These are phyloP conservation scores for Oedothorax gibbosus DNA, from an alignment of 1,140 invertebrate species.

Conservation along the genomic window DNA sequence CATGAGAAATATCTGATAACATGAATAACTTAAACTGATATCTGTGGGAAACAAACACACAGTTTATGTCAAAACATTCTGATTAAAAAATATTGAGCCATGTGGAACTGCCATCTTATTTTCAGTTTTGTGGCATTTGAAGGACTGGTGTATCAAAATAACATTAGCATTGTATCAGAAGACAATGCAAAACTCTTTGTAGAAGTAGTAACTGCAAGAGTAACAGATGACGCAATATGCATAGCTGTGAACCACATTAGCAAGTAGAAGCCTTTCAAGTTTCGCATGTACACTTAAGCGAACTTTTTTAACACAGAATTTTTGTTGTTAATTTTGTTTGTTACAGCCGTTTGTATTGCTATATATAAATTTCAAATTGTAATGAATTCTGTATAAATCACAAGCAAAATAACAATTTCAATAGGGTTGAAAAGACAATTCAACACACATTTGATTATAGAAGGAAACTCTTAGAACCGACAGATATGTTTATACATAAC, in stretches of 20 bases:
- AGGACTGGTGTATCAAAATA: constrained; percentile 48
- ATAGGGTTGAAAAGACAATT: too few species aligned
- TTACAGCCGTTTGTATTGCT: too few species aligned
- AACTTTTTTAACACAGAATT: too few species aligned
- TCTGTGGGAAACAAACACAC: constrained; percentile 13
- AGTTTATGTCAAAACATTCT: constrained; percentile 36
- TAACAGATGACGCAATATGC: constrained; percentile 40
- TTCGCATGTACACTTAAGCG: constrained; percentile 1
- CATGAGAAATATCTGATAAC: constrained; percentile 19
- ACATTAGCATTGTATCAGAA: constrained; percentile 45
- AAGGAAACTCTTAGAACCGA: too few species aligned
- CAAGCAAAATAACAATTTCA: too few species aligned
- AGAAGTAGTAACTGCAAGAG: constrained; percentile 12
- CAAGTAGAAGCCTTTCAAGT: background rate
- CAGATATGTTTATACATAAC: too few species aligned
- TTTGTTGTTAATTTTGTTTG: too few species aligned
- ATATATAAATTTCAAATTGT: too few species aligned
- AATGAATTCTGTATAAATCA: too few species aligned
- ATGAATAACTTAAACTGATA: constrained; percentile 9
- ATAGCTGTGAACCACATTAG: constrained; percentile 19
- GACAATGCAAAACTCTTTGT: constrained; percentile 45
- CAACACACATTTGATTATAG: too few species aligned
- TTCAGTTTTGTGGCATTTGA: constrained; percentile 38
- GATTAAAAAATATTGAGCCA: constrained; percentile 48
- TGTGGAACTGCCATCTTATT: constrained; percentile 43